Evolutionary conservation across 2,113 vertebrate species (phyloP).

Genomic region (Syrrhaptes paradoxus): DNA sequence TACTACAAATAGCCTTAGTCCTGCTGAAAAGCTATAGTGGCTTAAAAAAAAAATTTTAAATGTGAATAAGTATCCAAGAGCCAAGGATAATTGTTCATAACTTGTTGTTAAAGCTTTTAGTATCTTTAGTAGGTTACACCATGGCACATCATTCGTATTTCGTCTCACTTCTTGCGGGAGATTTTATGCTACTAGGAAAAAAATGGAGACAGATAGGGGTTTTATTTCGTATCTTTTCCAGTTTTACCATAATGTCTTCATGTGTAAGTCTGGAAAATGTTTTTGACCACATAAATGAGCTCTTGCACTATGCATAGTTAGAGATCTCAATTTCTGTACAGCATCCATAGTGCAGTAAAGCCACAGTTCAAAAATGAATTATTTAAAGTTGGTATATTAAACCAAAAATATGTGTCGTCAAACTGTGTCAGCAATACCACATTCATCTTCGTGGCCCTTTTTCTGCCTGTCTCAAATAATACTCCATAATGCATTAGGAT

Average conservation of each 20-base stretch:
- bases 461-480: background rate
- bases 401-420: background rate
- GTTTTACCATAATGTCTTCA: background rate
- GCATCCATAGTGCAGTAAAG: background rate
- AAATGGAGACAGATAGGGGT: background rate
- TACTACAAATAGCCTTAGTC: background rate
- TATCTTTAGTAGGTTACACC: background rate
- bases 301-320: background rate
- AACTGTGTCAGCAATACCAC: background rate
- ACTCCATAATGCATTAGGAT: background rate
- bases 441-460: background rate
- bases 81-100: background rate
- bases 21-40: background rate
- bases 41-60: background rate
- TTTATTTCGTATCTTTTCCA: background rate
- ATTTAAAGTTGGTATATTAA: background rate
- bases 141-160: background rate
- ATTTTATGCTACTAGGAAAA: background rate
- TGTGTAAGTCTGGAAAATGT: background rate
- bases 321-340: background rate
- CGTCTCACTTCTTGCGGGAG: background rate
- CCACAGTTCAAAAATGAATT: background rate
- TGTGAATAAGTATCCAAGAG: background rate
- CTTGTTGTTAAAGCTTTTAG: background rate
- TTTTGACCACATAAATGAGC: background rate